Conservation (phyloP, 2,797 vertebrate genomes). For the Pangasius larnaudii region DNA sequence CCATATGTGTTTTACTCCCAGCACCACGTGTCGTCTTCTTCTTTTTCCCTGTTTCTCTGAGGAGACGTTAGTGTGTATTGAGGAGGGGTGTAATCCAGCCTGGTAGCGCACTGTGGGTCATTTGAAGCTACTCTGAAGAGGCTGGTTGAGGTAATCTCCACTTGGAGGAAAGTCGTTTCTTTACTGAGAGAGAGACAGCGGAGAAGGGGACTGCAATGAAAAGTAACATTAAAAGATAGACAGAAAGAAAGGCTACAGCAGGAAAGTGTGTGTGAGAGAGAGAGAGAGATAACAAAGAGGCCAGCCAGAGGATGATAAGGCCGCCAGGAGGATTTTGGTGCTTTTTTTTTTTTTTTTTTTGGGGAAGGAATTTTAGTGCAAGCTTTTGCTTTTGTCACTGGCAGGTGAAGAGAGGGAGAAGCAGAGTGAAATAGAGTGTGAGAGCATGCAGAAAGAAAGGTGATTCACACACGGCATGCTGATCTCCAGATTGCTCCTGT, state of each 20-base stretch:
- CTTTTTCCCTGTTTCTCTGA: slow-evolving; percentile 17
- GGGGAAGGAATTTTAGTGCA: slow-evolving; percentile 48
- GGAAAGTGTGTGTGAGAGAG: slow-evolving; percentile 34
- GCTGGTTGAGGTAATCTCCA: slow-evolving; percentile 62
- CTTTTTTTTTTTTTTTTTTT: slow-evolving; percentile 38
- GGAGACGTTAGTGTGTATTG: slow-evolving; percentile 23
- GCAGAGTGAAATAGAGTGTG: slow-evolving; percentile 34
- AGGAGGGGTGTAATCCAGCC: slow-evolving; percentile 58
- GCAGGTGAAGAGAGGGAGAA: slow-evolving; percentile 19
- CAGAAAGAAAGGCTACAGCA: slow-evolving; percentile 23
- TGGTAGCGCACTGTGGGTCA: slow-evolving; percentile 55
- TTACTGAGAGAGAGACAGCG: slow-evolving; percentile 43
- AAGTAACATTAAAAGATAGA: slow-evolving; percentile 27
- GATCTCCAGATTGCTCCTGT: slow-evolving; percentile 62
- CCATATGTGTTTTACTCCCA: neutral
- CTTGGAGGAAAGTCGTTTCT: slow-evolving; percentile 57
- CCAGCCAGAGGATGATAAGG: slow-evolving; percentile 53
- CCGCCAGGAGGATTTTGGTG: slow-evolving; percentile 28
- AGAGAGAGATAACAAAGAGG: slow-evolving; percentile 41
- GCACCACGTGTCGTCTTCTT: neutral
- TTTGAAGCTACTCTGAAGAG: slow-evolving; percentile 57
- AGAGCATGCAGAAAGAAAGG: slow-evolving; percentile 39
- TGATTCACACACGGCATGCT: slow-evolving; percentile 32
- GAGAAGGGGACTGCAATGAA: slow-evolving; percentile 1
- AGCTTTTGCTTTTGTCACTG: slow-evolving; percentile 53